Conservation (phyloP, 2,113 vertebrate species). For the Coracopsis vasa region DNA sequence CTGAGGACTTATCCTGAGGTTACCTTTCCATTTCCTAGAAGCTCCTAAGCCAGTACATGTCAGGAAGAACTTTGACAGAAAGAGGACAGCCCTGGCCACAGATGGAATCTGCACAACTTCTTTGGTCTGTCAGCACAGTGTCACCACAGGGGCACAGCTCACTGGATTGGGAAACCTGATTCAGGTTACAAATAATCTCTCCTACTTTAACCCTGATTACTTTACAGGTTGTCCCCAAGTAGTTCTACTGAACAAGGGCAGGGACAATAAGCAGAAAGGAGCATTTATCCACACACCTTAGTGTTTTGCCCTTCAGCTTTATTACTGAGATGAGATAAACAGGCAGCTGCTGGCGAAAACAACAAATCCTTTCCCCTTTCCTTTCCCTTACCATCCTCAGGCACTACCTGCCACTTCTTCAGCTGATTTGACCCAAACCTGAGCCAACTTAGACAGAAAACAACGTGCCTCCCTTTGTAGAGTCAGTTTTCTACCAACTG, state of each 20-base stretch:
- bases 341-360: not conserved
- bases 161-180: not conserved
- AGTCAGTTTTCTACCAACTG: not conserved
- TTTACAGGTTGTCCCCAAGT: not conserved
- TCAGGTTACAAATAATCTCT: not conserved
- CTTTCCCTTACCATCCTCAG: not conserved
- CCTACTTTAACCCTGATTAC: not conserved
- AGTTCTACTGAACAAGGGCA: not conserved
- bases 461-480: fast-evolving
- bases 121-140: not conserved
- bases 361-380: not conserved
- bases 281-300: not conserved
- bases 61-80: not conserved
- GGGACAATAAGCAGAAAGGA: not conserved
- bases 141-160: not conserved
- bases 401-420: not conserved
- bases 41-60: not conserved
- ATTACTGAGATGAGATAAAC: not conserved
- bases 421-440: not conserved
- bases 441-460: not conserved
- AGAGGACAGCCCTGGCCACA: not conserved
- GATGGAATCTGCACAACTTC: not conserved
- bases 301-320: not conserved
- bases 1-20: not conserved
- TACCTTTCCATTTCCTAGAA: not conserved